Base-by-base conservation (phyloP, 2,797 vertebrate species). In the Steatocranus sp. region DNA sequence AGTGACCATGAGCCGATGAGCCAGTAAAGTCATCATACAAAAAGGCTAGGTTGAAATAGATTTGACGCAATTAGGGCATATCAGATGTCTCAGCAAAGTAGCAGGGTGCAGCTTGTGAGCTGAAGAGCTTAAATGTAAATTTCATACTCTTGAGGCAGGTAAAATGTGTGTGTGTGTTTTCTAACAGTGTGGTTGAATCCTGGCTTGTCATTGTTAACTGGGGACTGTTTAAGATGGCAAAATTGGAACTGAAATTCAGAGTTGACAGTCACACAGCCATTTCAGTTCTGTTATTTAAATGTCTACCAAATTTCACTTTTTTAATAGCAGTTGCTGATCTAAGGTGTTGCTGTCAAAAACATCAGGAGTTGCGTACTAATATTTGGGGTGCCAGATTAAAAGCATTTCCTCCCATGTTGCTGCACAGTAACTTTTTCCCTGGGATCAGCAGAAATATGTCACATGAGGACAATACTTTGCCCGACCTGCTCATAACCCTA, bases 41-140 rank as follows among this genome's bases (percentile, higher is more conserved):
- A 86, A 89, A 88, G 81, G 79, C 89, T 86, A 83, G 88, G 85
- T 94, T 90, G 87, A 92, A 91, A 91, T 90, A 93, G 93, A 93
- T 90, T 82, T 93, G 94, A 96, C 93, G 94, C 91, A 96, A 95
- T 95, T 93, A 94, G 95, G 93, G 88, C 95, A 95, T 84, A 80
- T 91, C 89, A 68, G 86, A 91, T 88, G 85, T 92, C 74, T 88
- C 80, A 82, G 80, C 83, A 88, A 85, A 91, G 87, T 91, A 90
- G 85, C 66, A 70, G 74, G 83, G 46, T 87, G 90, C 80, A 91
- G 84, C 89, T 81, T 86, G 83, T 75, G 79, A 89, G 75, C 83
- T 27, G 54, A 83, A 53, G 27, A 76, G 68, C 76, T 78, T 70
- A 27, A 25, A 87, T 93, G 84, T 80, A 85, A 80, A 92, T 92